A percentile compares a stretch with the other conserved stretches of the same genome.
Conservation (phyloP, 2,888 invertebrate species). For the Eupithecia dodoneata region DNA sequence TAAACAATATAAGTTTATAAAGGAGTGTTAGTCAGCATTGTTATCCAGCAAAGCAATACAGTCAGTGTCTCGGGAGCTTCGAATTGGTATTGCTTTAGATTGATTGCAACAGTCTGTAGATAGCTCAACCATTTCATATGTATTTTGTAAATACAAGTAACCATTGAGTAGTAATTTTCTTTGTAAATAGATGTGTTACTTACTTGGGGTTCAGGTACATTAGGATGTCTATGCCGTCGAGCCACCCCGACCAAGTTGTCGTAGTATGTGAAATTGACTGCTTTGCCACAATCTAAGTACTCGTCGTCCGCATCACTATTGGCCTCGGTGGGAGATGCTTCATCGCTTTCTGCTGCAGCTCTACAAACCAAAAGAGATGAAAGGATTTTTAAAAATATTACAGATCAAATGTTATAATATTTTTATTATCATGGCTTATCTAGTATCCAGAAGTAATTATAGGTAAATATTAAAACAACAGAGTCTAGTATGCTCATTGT, state of each 20-base stretch:
- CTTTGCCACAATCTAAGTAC: conserved; percentile 91
- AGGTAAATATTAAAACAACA: not conserved
- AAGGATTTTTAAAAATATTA: not conserved
- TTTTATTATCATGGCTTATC: too few species aligned
- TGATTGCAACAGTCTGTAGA: not conserved
- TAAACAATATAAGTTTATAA: too few species aligned
- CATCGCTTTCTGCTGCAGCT: conserved; percentile 70
- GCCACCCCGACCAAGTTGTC: conserved; percentile 94
- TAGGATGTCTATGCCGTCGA: conserved; percentile 91
- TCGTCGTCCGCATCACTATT: conserved; percentile 84
- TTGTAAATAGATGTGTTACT: conserved; percentile 15
- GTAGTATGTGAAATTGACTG: conserved; percentile 94
- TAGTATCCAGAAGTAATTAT: too few species aligned
- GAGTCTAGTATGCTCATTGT: not conserved
- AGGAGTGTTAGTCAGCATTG: not conserved
- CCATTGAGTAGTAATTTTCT: not conserved
- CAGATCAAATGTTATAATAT: too few species aligned
- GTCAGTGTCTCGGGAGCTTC: not conserved
- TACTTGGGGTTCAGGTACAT: conserved; percentile 92
- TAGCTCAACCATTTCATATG: not conserved
- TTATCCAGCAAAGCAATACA: not conserved
- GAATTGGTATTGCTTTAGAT: not conserved
- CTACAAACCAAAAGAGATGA: conserved; percentile 50
- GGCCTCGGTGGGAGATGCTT: conserved; percentile 60
- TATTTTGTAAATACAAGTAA: conserved; percentile 4